Evolutionary conservation across 1,140 invertebrate species (phyloP), one percentile per base, ranked within the genome.

Genomic region (Acromyrmex echinatior): DNA sequence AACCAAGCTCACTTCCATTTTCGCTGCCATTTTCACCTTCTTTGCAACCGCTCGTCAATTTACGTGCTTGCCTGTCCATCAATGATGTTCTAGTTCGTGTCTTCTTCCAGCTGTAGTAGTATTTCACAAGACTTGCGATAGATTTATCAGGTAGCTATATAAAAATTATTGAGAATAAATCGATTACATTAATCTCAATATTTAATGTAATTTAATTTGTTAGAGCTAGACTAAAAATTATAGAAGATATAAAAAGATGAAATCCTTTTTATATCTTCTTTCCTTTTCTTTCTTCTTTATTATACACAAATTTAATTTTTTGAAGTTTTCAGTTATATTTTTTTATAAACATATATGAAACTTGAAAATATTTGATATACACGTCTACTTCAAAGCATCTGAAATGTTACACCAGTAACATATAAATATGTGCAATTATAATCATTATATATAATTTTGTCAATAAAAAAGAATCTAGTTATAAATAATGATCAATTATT

Each of bases 101-200:
- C 93, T 99, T 99, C 94, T 99, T 99, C 99, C 99, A 99, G 91
- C 98, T 98, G 94, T 99, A 99, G 95, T 99, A 99, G 95, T 99
- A 99, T 95, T 99, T 99, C 0, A 99, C 99, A 90, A 99, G 96
- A 92, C 98, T 98, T 39, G 99, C 98, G 91, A 99, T 99, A 66
- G 98, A 98, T 96, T 99, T 99, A 93, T 99, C 99, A 68, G 99
- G 99, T 90, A 99, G 96, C 98, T 98, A 92, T 62, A 90, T 92
- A 86, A 10, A 86, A 71, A 84, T 63, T 6, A 77, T 85, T n/a
- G 21, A 10, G 53, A 31, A 4, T 85, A 25, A 85, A 53, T 78
- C 1, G 0, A 16, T 85, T 78, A 25, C 51, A 39, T 53, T 10
- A 51, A 77, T n/a, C 2, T 28, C 53, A 66, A 45, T n/a, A 60